A percentile compares a stretch with the other conserved stretches of the same genome.
Evolutionary conservation across 2,113 vertebrate species (phyloP).

Genomic region (Phalacrocorax aristotelis): DNA sequence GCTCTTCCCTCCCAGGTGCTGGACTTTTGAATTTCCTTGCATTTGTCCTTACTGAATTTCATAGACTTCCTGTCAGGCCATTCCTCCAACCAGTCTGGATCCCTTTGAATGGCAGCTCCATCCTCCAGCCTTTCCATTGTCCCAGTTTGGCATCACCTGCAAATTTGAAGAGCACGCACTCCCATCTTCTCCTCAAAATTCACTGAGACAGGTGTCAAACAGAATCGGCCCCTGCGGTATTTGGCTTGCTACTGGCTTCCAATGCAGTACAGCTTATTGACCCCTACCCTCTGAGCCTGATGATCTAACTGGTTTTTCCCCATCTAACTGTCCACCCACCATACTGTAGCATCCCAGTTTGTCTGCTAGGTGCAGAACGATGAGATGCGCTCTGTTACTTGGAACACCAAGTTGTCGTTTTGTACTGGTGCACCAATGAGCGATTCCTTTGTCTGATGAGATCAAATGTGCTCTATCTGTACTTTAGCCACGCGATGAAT

Average conservation of each 20-base stretch:
- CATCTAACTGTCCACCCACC: rapidly evolving
- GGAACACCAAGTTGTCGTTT: neutral
- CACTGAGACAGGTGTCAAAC: neutral
- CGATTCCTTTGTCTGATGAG: rapidly evolving
- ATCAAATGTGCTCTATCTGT: rapidly evolving
- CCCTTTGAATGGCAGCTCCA: neutral
- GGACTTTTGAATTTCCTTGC: neutral
- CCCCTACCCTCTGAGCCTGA: neutral
- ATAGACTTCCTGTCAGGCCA: neutral
- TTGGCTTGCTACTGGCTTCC: neutral
- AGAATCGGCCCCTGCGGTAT: rapidly evolving
- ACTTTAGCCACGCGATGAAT: neutral
- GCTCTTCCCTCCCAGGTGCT: neutral
- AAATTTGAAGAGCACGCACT: neutral
- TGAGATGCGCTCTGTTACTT: neutral
- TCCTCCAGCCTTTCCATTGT: neutral
- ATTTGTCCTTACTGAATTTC: neutral
- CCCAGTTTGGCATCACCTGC: neutral
- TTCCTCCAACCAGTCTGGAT: neutral
- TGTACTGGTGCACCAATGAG: neutral
- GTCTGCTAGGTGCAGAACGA: neutral
- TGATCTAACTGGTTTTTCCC: neutral
- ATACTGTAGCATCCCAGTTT: rapidly evolving
- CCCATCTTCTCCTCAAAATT: neutral
- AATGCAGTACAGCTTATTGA: rapidly evolving